Conservation (phyloP, 2,113 vertebrate genomes). For the Actenoides hombroni region DNA sequence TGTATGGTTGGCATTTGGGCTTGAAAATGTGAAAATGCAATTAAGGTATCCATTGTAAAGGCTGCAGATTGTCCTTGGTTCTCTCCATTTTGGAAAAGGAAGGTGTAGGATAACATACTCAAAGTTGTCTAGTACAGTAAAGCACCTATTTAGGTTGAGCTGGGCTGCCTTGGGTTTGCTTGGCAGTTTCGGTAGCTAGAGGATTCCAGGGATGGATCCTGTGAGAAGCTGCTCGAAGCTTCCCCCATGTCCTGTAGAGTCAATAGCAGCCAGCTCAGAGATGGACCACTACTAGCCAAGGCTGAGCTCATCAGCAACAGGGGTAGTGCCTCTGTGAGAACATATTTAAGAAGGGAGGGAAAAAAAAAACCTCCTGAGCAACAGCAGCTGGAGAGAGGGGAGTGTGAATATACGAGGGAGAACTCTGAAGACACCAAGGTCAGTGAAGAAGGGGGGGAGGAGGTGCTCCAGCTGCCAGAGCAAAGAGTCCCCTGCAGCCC, state of each 20-base stretch:
- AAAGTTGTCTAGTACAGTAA: neutral
- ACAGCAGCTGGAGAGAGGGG: neutral
- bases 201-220: neutral
- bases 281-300: fast-evolving
- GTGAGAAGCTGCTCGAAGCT: neutral
- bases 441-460: neutral
- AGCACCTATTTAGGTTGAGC: neutral
- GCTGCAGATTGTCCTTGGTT: neutral
- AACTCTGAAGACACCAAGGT: neutral
- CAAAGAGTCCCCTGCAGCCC: neutral
- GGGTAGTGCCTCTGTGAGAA: neutral
- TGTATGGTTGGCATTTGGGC: neutral
- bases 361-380: neutral
- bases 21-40: neutral
- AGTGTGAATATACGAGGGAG: neutral
- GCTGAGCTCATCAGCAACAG: neutral
- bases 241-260: fast-evolving
- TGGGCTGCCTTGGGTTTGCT: neutral
- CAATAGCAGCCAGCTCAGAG: neutral
- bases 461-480: fast-evolving
- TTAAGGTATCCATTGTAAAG: neutral
- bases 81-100: neutral
- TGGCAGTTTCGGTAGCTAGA: neutral
- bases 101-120: neutral
- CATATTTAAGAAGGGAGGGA: neutral